phyloP scores from a whole-genome alignment of 2,113 vertebrate species.

The Callionymus lyra region DNA sequence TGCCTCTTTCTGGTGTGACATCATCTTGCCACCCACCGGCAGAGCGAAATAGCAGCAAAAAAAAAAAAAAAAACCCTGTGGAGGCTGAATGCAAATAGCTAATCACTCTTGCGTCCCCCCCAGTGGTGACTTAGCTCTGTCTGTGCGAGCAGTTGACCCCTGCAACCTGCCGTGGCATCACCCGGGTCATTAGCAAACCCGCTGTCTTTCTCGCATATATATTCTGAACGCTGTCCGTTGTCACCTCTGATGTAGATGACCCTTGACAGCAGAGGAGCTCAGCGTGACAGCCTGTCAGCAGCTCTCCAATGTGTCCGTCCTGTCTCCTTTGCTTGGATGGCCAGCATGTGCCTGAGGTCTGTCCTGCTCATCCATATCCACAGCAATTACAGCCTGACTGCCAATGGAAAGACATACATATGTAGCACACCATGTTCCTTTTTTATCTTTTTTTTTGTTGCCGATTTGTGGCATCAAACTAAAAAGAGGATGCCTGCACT shows the following conservation, averaged over 20 bases:
- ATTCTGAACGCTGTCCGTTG: slow-evolving; percentile 15
- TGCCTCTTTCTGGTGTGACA: slow-evolving; percentile 13
- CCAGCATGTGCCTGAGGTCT: slow-evolving; percentile 53
- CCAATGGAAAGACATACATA: slow-evolving; percentile 26
- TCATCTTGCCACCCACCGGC: slow-evolving; percentile 25
- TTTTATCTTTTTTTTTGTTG: background rate
- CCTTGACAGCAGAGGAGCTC: slow-evolving; percentile 36
- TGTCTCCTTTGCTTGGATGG: slow-evolving; percentile 35
- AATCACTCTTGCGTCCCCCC: slow-evolving; percentile 25
- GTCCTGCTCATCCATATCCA: slow-evolving; percentile 33
- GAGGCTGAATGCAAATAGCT: slow-evolving; percentile 17
- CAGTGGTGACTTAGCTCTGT: slow-evolving; percentile 28
- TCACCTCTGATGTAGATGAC: slow-evolving; percentile 42
- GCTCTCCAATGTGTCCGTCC: slow-evolving; percentile 25
- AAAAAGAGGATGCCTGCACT: too few relatives aligned
- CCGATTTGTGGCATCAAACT: too few relatives aligned
- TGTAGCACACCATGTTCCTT: slow-evolving; percentile 23
- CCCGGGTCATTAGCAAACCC: slow-evolving; percentile 36
- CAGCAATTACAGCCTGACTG: slow-evolving; percentile 35
- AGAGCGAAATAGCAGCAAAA: background rate
- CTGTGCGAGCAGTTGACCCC: slow-evolving; percentile 30
- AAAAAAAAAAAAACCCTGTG: background rate
- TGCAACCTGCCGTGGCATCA: slow-evolving; percentile 19
- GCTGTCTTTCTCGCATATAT: slow-evolving; percentile 15
- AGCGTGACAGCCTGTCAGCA: slow-evolving; percentile 44